phyloP scores from a whole-genome alignment of 2,797 vertebrate species.

The Triplophysa bombifrons region DNA sequence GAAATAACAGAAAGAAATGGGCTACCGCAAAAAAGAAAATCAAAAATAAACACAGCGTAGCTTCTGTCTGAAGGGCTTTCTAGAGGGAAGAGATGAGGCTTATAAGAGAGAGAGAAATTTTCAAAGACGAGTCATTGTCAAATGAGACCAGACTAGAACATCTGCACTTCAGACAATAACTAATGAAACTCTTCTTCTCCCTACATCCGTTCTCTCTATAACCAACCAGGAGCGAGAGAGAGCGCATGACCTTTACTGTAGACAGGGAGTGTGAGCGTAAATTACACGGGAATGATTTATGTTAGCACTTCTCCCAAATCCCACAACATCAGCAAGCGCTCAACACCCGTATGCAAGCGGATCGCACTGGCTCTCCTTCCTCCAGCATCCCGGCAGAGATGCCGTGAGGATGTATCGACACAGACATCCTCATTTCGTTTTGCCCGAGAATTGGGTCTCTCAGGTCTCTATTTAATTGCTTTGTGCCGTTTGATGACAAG shows the following conservation, averaged over 20 bases:
- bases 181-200: constrained; percentile 36
- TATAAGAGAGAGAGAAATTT: background rate
- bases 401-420: constrained; percentile 19
- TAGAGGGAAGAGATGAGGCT: background rate
- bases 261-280: constrained; percentile 45
- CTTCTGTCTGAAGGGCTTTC: background rate
- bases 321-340: constrained; percentile 46
- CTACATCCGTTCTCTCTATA: constrained; percentile 12
- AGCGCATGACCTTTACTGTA: constrained; percentile 49
- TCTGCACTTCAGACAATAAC: constrained; percentile 33
- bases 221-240: constrained; percentile 32
- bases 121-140: constrained; percentile 51
- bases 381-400: constrained; percentile 3
- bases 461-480: constrained; percentile 32
- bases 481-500: constrained; percentile 25
- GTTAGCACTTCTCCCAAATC: constrained; percentile 52
- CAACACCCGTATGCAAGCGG: constrained; percentile 20
- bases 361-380: constrained; percentile 1
- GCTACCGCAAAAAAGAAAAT: background rate
- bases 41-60: constrained; percentile 1
- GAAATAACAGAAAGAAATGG: background rate
- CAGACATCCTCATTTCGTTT: constrained; percentile 35
- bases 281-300: constrained; percentile 58
- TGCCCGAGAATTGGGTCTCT: constrained; percentile 14
- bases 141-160: constrained; percentile 14